Evolutionary conservation across 2,888 invertebrate genomes (phyloP), one percentile per base, ranked within the genome.

Genomic region (Synanthedon andrenaeformis): DNA sequence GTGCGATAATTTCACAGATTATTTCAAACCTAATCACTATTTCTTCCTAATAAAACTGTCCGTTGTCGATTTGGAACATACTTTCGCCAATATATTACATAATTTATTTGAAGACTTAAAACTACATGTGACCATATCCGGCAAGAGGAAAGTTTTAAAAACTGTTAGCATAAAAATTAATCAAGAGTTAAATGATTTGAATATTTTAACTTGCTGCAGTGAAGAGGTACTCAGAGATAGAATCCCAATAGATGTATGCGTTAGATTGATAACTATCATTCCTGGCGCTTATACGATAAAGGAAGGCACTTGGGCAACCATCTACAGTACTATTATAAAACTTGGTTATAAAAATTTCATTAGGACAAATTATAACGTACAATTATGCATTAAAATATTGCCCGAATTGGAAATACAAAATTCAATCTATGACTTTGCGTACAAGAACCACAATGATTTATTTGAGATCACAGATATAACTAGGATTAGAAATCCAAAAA

Each of bases 301-400:
- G 19, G 64, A 79, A 58, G 68, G 59, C 42, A 57, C 77, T n/a
- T 83, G 79, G 76, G 62, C 62, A 4, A 58, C 72, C 10, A 58
- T 87, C 3, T 79, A 79, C 53, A 64, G 59, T 41, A 78, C 78
- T 57, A 54, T 59, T 42, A 59, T 76, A 3, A 50, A 53, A 19
- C 51, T 86, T 23, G 65, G 65, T 51, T 68, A 79, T 0, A 80
- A 83, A 62, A 67, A 82, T 56, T 85, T 86, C 53, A 75, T 84
- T 11, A 74, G 66, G 60, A 62, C 59, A 19, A 53, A 58, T 48
- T 62, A 59, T 35, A 10, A 10, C 10, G 2, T 10, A 10, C 6
- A 35, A 8, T 0, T 35, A 10, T 35, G 10, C 35, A 35, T 8
- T 35, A 6, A 10, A 3, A 78, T 73, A 56, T 60, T 68, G n/a